Conservation (phyloP, 2,113 vertebrate genomes). For the Coracopsis vasa region DNA sequence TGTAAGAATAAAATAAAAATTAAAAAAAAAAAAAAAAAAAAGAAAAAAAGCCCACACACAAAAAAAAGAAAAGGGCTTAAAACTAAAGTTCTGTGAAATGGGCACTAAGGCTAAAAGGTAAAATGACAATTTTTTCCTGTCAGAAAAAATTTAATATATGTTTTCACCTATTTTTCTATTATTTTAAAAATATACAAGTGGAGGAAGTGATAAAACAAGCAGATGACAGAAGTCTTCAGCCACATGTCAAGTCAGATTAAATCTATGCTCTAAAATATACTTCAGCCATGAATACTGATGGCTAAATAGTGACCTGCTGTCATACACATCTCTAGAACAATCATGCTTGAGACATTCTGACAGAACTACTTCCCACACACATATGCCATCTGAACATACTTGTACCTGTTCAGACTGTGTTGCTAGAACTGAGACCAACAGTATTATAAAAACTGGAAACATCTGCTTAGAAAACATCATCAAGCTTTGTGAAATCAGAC, state of each 20-base stretch:
- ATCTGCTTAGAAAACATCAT: not conserved
- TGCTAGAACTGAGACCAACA: not conserved
- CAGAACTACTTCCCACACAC: conserved; percentile 10
- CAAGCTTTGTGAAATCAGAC: not conserved
- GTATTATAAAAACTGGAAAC: not conserved
- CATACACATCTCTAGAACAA: not conserved
- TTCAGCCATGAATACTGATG: conserved; percentile 19
- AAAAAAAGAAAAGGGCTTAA: not conserved
- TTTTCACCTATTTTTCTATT: not conserved
- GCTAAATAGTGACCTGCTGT: conserved; percentile 6
- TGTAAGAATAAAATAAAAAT: not conserved
- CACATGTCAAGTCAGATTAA: conserved; percentile 14
- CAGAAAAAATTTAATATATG: not conserved
- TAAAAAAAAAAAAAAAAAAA: not conserved
- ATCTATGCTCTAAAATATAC: conserved; percentile 4
- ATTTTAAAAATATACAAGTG: conserved; percentile 3
- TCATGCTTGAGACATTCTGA: not conserved
- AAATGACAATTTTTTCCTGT: not conserved
- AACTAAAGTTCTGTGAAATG: not conserved
- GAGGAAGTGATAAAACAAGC: not conserved
- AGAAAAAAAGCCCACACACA: no score
- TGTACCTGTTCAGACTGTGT: not conserved
- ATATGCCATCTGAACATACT: not conserved
- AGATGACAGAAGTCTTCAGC: conserved; percentile 23
- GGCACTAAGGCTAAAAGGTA: not conserved